phyloP scores from a whole-genome alignment of 2,888 invertebrate genomes.

The Idaea dimidiata region DNA sequence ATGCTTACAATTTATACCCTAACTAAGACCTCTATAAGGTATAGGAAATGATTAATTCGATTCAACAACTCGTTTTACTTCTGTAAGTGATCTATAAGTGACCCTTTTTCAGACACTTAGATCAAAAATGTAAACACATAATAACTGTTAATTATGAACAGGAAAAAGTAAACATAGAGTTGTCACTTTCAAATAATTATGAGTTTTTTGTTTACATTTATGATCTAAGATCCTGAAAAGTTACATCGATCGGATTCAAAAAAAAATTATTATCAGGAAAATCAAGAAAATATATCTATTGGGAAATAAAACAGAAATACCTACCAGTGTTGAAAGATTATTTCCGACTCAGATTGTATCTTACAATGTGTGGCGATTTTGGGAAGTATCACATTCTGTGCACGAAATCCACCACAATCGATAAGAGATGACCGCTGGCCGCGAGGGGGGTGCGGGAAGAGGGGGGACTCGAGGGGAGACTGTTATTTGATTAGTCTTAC shows the following conservation, averaged over 20 bases:
- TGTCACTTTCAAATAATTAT: no score
- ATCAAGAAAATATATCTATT: not conserved
- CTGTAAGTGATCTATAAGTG: not conserved
- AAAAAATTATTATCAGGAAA: not conserved
- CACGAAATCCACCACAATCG: slow-evolving; percentile 81
- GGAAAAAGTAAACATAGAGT: no score
- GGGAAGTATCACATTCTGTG: slow-evolving; percentile 79
- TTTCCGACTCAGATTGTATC: slow-evolving; percentile 52
- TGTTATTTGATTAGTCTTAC: slow-evolving; percentile 82
- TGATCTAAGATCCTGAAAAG: no score
- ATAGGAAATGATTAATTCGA: not conserved
- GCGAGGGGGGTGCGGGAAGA: slow-evolving; percentile 48
- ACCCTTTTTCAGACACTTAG: no score
- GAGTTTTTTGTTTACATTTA: no score
- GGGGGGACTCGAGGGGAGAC: slow-evolving; percentile 65
- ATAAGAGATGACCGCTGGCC: slow-evolving; percentile 80
- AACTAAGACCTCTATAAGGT: slow-evolving; percentile 4
- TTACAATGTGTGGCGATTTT: slow-evolving; percentile 62
- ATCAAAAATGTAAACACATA: no score
- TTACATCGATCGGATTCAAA: not conserved
- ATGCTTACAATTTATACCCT: slow-evolving; percentile 5
- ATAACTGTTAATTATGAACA: no score
- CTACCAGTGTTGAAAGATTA: slow-evolving; percentile 16
- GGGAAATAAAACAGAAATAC: not conserved
- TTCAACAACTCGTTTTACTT: not conserved